Percentiles rank a stretch among this genome's conserved stretches.
Evolutionary conservation across 1,140 invertebrate species (phyloP).

Genomic region (Eriocheir sinensis): DNA sequence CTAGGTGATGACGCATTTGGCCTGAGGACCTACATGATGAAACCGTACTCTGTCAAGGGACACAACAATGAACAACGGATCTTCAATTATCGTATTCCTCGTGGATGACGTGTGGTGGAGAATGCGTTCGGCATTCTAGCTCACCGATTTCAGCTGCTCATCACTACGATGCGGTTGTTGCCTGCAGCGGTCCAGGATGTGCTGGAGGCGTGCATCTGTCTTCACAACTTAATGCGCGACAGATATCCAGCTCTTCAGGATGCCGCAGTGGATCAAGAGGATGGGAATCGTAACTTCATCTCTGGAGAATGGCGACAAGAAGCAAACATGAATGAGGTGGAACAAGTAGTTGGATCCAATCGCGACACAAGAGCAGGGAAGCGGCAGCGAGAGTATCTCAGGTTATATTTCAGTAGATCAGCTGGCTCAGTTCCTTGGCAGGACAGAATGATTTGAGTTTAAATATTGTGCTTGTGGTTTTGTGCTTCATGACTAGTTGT

Average conservation of each 20-base stretch:
- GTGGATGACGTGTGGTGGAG: constrained; percentile 39
- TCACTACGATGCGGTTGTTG: constrained; percentile 1
- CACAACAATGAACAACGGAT: background rate
- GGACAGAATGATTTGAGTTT: constrained; percentile 25
- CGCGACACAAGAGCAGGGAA: background rate
- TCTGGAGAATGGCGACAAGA: constrained; percentile 28
- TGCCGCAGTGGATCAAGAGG: constrained; percentile 5
- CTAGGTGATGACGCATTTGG: constrained; percentile 31
- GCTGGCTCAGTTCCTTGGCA: constrained; percentile 20
- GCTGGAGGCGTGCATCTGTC: background rate
- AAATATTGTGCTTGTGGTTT: background rate
- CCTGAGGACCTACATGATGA: background rate
- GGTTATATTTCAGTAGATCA: no score
- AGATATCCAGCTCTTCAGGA: constrained; percentile 15
- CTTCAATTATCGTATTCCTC: constrained; percentile 25
- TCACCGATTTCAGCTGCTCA: background rate
- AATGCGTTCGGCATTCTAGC: no score
- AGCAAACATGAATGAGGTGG: background rate
- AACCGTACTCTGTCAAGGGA: background rate
- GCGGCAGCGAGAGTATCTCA: no score
- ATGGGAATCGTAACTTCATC: background rate
- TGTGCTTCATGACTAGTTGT: background rate
- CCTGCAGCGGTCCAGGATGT: background rate
- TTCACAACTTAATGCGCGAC: constrained; percentile 44
- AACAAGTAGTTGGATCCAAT: background rate